A percentile compares a stretch with the other conserved stretches of the same genome.
Evolutionary conservation across 2,797 vertebrate species (phyloP).

Genomic region (Mormyrus hasselquistii): DNA sequence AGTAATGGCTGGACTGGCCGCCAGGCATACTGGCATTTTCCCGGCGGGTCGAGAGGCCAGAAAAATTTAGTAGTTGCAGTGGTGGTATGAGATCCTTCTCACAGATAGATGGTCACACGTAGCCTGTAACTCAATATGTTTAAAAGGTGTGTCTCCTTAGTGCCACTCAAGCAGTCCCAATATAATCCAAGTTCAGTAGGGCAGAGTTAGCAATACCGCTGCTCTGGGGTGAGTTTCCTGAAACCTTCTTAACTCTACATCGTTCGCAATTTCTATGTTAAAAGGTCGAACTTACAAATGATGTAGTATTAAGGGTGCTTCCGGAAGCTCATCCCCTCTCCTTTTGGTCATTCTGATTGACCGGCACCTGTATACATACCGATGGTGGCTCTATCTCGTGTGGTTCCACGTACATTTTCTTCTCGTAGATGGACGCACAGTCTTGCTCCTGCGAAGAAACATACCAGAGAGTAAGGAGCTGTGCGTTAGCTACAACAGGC

Average conservation of each 20-base stretch:
- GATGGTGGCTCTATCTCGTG: constrained; percentile 82
- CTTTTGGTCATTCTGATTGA: neutral
- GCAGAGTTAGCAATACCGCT: neutral
- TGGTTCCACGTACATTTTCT: constrained; percentile 86
- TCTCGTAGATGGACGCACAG: constrained; percentile 77
- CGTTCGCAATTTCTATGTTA: neutral
- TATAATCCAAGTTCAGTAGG: neutral
- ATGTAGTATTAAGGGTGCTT: neutral
- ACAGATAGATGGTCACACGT: neutral
- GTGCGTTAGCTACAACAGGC: neutral
- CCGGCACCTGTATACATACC: constrained; percentile 55
- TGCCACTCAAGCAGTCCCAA: neutral
- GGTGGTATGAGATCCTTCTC: neutral
- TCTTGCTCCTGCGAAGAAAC: constrained; percentile 68
- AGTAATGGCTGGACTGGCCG: neutral
- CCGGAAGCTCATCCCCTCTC: neutral
- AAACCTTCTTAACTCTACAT: neutral
- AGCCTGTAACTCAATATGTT: neutral
- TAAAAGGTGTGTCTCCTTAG: neutral
- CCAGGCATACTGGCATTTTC: neutral
- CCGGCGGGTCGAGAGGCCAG: neutral
- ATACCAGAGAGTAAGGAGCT: neutral
- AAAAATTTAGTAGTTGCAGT: neutral
- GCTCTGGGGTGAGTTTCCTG: neutral
- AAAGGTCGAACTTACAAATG: neutral